Evolutionary conservation across 2,888 invertebrate genomes (phyloP).

Genomic region (Allophyes oxyacanthae): DNA sequence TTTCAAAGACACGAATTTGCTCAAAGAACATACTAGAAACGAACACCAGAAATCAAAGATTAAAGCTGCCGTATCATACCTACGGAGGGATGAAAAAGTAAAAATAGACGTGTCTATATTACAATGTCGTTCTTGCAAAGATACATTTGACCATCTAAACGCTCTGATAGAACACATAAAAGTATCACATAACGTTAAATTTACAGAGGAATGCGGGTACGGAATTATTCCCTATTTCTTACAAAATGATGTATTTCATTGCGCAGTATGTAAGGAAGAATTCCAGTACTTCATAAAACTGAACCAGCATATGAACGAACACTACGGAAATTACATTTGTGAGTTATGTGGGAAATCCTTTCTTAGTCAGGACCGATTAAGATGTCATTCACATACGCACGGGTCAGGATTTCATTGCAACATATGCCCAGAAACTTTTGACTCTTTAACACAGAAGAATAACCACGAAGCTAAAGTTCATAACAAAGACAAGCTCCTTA

Average conservation of each 20-base stretch:
- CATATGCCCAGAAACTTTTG: conserved; percentile 71
- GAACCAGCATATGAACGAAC: conserved; percentile 84
- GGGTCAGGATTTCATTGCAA: conserved; percentile 73
- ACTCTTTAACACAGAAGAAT: conserved; percentile 69
- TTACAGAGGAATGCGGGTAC: conserved; percentile 68
- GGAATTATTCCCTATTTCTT: conserved; percentile 80
- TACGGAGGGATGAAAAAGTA: conserved; percentile 80
- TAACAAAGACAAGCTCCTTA: conserved; percentile 67
- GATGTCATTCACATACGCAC: conserved; percentile 75
- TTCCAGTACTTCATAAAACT: conserved; percentile 81
- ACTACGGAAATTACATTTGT: conserved; percentile 78
- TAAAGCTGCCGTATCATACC: conserved; percentile 75
- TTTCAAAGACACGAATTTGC: conserved; percentile 67
- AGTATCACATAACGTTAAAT: conserved; percentile 61
- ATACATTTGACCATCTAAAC: conserved; percentile 57
- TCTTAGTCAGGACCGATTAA: conserved; percentile 73
- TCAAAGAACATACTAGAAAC: conserved; percentile 79
- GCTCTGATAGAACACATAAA: conserved; percentile 71
- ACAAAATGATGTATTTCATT: conserved; percentile 64
- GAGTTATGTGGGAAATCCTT: conserved; percentile 82
- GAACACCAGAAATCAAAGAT: conserved; percentile 72
- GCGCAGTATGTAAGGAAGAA: conserved; percentile 72
- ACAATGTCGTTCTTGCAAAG: conserved; percentile 68
- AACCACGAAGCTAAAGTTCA: conserved; percentile 73
- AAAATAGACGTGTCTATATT: conserved; percentile 77